These are phyloP conservation scores for Hydractinia symbiolongicarpus DNA, from an alignment of 30 jellyfish, hydroid and myxozoan species.

Conservation along the genomic window DNA sequence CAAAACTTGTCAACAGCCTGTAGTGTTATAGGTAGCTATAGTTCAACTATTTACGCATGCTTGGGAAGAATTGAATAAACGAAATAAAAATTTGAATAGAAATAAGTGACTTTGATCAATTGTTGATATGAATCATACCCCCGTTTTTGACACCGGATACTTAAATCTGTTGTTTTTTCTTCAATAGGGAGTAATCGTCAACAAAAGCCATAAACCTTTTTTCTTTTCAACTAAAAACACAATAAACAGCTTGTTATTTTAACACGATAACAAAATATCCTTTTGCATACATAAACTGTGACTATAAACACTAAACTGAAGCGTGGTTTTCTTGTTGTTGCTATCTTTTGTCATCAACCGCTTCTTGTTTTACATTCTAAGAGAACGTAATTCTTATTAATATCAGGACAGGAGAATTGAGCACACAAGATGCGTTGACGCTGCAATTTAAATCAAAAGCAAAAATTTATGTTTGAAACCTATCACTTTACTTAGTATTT, in stretches of 20 bases:
- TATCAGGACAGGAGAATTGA: no score
- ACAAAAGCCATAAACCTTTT: constrained; percentile 4
- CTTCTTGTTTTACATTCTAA: not conserved
- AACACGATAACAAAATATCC: not conserved
- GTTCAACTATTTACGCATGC: no score
- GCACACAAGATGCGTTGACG: no score
- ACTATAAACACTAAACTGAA: constrained; percentile 7
- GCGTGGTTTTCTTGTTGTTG: constrained; percentile 9
- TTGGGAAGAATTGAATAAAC: no score
- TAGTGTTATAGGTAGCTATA: no score
- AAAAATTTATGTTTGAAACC: no score
- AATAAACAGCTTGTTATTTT: not conserved
- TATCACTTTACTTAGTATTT: no score
- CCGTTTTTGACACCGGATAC: constrained; percentile 19
- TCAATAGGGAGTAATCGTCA: not conserved
- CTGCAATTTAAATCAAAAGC: no score
- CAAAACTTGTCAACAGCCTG: no score
- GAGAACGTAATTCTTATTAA: not conserved
- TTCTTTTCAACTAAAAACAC: not conserved
- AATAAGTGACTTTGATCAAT: no score
- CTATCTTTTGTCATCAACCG: not conserved
- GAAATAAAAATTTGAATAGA: no score
- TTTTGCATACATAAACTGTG: constrained; percentile 13
- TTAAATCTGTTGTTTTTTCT: not conserved
- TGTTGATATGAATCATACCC: not conserved